Conservation (phyloP, 1,140 invertebrate genomes). For the Papilio machaon region DNA sequence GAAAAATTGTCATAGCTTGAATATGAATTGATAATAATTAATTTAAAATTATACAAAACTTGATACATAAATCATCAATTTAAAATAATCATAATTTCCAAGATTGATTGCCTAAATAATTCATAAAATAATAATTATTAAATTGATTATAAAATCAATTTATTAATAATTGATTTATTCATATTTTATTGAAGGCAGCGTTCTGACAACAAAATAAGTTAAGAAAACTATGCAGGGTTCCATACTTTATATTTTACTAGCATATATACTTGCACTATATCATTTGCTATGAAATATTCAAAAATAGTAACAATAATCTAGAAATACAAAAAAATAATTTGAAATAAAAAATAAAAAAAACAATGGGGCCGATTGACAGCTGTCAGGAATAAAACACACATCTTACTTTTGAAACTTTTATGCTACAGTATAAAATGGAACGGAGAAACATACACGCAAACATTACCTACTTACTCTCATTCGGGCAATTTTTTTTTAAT, state of each 20-base stretch:
- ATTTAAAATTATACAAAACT: background rate
- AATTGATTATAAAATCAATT: background rate
- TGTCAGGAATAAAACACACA: too few species aligned
- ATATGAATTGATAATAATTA: background rate
- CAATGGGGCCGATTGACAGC: too few species aligned
- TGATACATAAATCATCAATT: background rate
- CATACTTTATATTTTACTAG: background rate
- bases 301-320: too few species aligned
- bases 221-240: background rate
- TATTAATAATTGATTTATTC: background rate
- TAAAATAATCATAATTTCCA: background rate
- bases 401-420: too few species aligned
- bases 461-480: too few species aligned
- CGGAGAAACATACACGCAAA: too few species aligned
- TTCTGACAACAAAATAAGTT: background rate
- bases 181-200: background rate
- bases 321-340: too few species aligned
- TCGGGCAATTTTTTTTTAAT: background rate
- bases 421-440: too few species aligned
- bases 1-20: too few species aligned
- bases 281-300: background rate
- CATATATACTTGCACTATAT: too few species aligned
- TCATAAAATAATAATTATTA: background rate
- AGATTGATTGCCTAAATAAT: background rate
- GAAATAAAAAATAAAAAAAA: too few species aligned